Conservation (phyloP, 1,140 invertebrate genomes). For the Formica selysi region DNA sequence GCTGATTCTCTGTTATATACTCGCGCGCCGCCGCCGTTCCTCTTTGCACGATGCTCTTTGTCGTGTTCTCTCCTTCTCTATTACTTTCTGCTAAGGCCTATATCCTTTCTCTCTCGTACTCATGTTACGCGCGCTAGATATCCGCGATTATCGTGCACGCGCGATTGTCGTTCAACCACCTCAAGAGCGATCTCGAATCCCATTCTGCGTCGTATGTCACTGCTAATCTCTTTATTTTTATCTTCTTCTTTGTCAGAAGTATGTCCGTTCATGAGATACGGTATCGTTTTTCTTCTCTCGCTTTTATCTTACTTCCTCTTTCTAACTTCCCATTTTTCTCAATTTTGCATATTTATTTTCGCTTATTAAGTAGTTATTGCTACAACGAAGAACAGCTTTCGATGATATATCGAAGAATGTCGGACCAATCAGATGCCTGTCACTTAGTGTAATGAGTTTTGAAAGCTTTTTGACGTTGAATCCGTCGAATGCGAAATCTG, state of each 20-base stretch:
- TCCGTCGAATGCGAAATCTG: too few species aligned
- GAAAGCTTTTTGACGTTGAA: too few species aligned
- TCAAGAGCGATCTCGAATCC: background rate
- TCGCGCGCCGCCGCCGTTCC: slow-evolving; percentile 48
- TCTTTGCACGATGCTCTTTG: background rate
- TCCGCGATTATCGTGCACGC: background rate
- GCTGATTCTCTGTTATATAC: slow-evolving; percentile 80
- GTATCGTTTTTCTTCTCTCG: too few species aligned
- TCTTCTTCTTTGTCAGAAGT: background rate
- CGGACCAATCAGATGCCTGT: too few species aligned
- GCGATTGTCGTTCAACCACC: background rate
- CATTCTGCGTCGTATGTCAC: background rate
- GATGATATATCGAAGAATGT: too few species aligned
- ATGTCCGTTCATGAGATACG: background rate
- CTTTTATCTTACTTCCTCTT: too few species aligned
- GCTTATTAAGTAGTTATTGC: too few species aligned
- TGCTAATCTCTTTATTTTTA: background rate
- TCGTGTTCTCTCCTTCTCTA: background rate
- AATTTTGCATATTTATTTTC: too few species aligned
- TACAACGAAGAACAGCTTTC: too few species aligned
- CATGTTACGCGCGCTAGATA: background rate
- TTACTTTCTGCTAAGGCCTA: background rate
- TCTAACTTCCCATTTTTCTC: too few species aligned
- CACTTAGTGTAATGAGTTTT: too few species aligned
- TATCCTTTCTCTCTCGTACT: background rate